Evolutionary conservation across 2,797 vertebrate genomes (phyloP), one percentile per base, ranked within the genome.

Genomic region (Monodelphis domestica): DNA sequence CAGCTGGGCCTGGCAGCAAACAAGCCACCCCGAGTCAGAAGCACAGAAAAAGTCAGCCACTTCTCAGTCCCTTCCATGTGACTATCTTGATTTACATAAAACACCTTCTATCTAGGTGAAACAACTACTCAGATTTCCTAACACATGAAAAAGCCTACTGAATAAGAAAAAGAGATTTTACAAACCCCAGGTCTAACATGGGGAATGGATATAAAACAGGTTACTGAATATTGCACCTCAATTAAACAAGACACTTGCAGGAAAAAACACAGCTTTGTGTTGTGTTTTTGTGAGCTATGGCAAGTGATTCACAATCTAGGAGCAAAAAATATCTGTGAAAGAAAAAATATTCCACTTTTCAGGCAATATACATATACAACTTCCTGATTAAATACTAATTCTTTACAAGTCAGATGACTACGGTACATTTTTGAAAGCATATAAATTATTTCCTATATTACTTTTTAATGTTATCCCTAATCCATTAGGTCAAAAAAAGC

Each of bases 21-120:
- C 92, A 97, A 97, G 97, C 90, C 95, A 97, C 97, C 95, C 97
- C 95, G 92, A 97, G 78, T 97, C 95, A 94, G 95, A 95, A 97
- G 96, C 89, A 97, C 21, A 26, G 96, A 91, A 96, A 95, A 54
- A 84, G 88, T 94, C 0, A 96, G 89, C 94, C 21, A 15, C 59
- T 70, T 70, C 33, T 97, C 89, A 6, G 53, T 70, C 93, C 93
- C 96, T 95, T 78, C 28, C 70, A 84, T 59, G 90, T 5, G 56
- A 57, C 9, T 7, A 90, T 38, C 7, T 89, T 95, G 97, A 95
- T 97, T 95, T 95, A 97, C 95, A 97, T 78, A 90, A 90, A 89
- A 94, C 97, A 91, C 78, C 93, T 30, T 93, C 38, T 94, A 95
- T 45, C 95, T 89, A 78, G 28, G 92, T 89, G 95, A 98, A 94